Evolutionary conservation across 2,797 vertebrate genomes (phyloP).

Genomic region (Periparus ater): DNA sequence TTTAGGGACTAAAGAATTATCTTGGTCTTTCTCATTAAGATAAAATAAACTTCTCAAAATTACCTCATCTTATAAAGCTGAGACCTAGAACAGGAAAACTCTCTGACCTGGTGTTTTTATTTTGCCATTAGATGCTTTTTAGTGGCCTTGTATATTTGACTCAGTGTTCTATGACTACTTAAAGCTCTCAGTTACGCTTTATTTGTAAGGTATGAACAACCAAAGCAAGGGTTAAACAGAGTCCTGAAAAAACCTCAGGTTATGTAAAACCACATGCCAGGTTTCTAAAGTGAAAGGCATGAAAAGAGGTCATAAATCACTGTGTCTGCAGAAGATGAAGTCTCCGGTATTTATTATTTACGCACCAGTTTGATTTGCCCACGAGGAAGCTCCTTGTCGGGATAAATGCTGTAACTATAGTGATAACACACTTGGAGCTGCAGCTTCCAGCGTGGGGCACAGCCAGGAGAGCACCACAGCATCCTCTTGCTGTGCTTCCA

Average conservation of each 20-base stretch:
- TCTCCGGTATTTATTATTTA: conserved; percentile 43
- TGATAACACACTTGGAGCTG: neutral
- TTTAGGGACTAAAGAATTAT: neutral
- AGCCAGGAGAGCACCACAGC: neutral
- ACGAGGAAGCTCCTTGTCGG: neutral
- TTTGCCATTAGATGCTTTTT: neutral
- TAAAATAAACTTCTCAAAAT: neutral
- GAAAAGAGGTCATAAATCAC: conserved; percentile 63
- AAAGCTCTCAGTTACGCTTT: neutral
- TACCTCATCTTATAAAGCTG: neutral
- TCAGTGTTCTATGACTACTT: neutral
- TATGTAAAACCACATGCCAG: conserved; percentile 50
- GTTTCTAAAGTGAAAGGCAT: conserved; percentile 30
- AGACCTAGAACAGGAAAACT: neutral
- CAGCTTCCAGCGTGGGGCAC: neutral
- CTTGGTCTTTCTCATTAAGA: neutral
- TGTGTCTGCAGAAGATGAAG: conserved; percentile 7
- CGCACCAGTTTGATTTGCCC: neutral
- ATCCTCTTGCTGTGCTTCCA: neutral
- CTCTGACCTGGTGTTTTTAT: neutral
- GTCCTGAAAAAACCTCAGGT: conserved; percentile 45
- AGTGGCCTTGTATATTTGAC: neutral
- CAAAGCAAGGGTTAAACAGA: conserved; percentile 22
- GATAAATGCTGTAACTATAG: neutral
- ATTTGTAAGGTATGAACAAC: neutral